Percentiles rank a stretch among this genome's conserved stretches.
These are phyloP conservation scores for Montipora cactus DNA, from an alignment of 64 coral and sea anemone genomes.

Conservation along the genomic window DNA sequence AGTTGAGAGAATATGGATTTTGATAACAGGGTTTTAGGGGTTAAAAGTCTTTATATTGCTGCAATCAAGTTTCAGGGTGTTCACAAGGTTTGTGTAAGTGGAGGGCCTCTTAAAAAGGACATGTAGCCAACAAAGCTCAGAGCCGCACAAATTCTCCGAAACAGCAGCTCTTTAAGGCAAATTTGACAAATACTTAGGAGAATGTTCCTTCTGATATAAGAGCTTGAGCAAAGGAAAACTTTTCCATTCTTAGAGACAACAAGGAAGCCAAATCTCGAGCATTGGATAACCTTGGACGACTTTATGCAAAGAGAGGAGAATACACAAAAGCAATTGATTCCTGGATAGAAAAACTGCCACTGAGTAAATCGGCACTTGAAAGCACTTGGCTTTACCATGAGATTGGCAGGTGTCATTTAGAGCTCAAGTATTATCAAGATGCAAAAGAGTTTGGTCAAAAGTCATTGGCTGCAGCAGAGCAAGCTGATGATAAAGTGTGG, in stretches of 20 bases:
- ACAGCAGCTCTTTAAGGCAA: too few relatives aligned
- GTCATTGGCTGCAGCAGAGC: constrained; percentile 93
- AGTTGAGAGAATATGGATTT: too few relatives aligned
- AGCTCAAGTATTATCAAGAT: constrained; percentile 94
- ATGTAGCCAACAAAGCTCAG: constrained; percentile 91
- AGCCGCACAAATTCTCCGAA: too few relatives aligned
- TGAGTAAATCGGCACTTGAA: constrained; percentile 89
- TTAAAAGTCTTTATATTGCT: too few relatives aligned
- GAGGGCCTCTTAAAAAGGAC: too few relatives aligned
- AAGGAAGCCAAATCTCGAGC: constrained; percentile 93
- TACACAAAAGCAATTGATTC: constrained; percentile 90
- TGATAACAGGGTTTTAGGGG: too few relatives aligned
- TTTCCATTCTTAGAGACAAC: constrained; percentile 68
- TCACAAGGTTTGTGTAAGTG: too few relatives aligned
- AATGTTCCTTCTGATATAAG: background rate
- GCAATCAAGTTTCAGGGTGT: too few relatives aligned
- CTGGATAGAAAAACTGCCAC: constrained; percentile 95
- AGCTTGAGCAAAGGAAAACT: background rate
- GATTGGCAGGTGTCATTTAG: constrained; percentile 95
- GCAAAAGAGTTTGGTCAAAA: constrained; percentile 97
- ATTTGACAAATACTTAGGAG: too few relatives aligned
- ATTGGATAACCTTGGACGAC: constrained; percentile 91
- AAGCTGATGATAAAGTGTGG: constrained; percentile 95
- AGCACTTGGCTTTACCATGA: constrained; percentile 97
- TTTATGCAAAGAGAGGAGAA: constrained; percentile 88